Evolutionary conservation across 1,140 invertebrate genomes (phyloP), one percentile per base, ranked within the genome.

Genomic region (Hyposmocoma kahamanoa): DNA sequence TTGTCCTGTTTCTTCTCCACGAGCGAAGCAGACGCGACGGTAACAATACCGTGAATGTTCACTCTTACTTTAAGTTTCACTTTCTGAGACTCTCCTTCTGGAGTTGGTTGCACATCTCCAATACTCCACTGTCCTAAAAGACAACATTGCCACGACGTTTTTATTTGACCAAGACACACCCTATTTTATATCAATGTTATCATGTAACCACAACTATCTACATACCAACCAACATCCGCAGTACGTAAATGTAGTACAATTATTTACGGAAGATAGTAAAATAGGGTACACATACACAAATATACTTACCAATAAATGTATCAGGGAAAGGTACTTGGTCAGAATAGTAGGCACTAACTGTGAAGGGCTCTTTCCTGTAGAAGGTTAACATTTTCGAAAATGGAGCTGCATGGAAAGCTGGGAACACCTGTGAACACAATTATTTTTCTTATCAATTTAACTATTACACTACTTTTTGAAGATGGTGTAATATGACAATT

Each of bases 1-100:
- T 34, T 5, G 62, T 94, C 92, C 42, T 74, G 72, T 56, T 90
- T 91, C 84, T 94, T 96, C 74, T 98, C 97, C 19, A 94, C 90
- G 50, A 98, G 82, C 0, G 92, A 92, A 1, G 98, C 98, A 50
- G 92, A 94, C 2, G 91, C 90, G 2, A 99, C 90, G 3, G 90
- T 91, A 62, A 99, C 92, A 39, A 99, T 93, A 11, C 98, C 98
- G 81, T 99, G 94, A 11, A 95, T 87, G 84, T 98, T 98, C 15
- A 99, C 88, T 53, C 97, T 89, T 4, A 97, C 95, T 88, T 99
- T 99, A 0, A 99, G 92, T 83, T 98, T 98, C 0, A 99, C 93
- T 85, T 98, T 98, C 39, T 96, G 92, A 20, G 91, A 91, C 65
- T 96, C 95, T 3, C 96, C 97, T 58, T 96, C 94, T n/a, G 92